A percentile compares a stretch with the other conserved stretches of the same genome.
phyloP scores from a whole-genome alignment of 2,113 vertebrate genomes.

The Uria aalge region DNA sequence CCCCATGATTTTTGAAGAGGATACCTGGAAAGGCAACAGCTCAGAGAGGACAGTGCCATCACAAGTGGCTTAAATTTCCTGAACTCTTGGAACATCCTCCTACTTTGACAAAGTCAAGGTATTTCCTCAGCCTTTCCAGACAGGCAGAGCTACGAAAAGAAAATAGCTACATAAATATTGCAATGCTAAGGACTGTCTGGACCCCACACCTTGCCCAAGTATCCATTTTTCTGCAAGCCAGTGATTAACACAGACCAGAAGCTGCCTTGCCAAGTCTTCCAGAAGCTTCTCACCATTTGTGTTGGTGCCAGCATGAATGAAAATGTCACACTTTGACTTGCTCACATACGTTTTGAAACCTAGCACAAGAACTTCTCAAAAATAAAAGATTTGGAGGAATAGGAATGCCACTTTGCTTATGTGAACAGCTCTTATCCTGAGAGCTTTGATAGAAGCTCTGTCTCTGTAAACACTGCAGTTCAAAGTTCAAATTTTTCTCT shows the following conservation, averaged over 20 bases:
- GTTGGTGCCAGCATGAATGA: not conserved
- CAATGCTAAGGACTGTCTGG: not conserved
- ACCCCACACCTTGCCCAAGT: not conserved
- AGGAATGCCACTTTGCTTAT: not conserved
- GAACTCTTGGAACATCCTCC: not conserved
- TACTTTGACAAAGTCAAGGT: not conserved
- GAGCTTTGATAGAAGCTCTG: not conserved
- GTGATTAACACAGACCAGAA: not conserved
- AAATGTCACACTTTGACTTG: not conserved
- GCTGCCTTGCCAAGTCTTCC: not conserved
- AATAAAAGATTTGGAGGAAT: not conserved
- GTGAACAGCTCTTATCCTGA: not conserved
- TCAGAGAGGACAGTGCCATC: not conserved
- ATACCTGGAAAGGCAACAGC: not conserved
- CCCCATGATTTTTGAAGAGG: not conserved
- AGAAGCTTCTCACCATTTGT: not conserved
- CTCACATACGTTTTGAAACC: not conserved
- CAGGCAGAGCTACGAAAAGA: not conserved
- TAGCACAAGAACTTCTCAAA: not conserved
- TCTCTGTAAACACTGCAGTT: not conserved
- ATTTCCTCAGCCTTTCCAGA: not conserved
- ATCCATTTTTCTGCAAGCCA: not conserved
- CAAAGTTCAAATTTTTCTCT: not conserved
- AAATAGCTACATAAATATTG: not conserved
- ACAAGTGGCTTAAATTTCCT: not conserved